Conservation (phyloP, 2,888 invertebrate genomes). For the Campoplex capitator region DNA sequence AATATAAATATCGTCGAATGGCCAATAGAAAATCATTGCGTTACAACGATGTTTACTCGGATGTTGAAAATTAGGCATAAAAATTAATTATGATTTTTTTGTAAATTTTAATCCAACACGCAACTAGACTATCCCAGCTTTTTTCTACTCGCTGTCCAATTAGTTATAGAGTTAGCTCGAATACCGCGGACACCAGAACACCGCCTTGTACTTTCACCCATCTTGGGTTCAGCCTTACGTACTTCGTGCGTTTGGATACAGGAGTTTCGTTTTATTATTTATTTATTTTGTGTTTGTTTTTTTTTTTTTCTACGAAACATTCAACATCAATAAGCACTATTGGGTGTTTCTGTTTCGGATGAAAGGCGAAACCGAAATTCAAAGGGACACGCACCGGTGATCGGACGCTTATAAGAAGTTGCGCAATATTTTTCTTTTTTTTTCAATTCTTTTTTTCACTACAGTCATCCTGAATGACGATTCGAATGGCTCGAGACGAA, state of each 20-base stretch:
- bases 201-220: conserved; percentile 63
- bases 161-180: conserved; percentile 27
- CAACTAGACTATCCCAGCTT: conserved; percentile 7
- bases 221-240: conserved; percentile 7
- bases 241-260: background rate
- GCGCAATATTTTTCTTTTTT: conserved; percentile 15
- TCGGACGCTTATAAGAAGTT: conserved; percentile 9
- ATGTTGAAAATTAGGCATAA: background rate
- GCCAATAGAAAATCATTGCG: background rate
- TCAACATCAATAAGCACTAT: conserved; percentile 31
- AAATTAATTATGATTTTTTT: background rate
- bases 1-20: too few relatives aligned
- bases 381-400: background rate
- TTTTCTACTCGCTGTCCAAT: conserved; percentile 7
- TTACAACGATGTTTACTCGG: background rate
- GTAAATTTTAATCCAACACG: background rate
- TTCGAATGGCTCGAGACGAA: background rate
- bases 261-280: too few relatives aligned
- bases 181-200: background rate
- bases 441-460: background rate
- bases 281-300: too few relatives aligned
- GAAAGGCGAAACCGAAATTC: conserved; percentile 18
- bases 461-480: background rate
- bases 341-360: background rate
- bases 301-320: conserved; percentile 13